Evolutionary conservation across 1,140 invertebrate species (phyloP).

Genomic region (Pachypsylla venusta): DNA sequence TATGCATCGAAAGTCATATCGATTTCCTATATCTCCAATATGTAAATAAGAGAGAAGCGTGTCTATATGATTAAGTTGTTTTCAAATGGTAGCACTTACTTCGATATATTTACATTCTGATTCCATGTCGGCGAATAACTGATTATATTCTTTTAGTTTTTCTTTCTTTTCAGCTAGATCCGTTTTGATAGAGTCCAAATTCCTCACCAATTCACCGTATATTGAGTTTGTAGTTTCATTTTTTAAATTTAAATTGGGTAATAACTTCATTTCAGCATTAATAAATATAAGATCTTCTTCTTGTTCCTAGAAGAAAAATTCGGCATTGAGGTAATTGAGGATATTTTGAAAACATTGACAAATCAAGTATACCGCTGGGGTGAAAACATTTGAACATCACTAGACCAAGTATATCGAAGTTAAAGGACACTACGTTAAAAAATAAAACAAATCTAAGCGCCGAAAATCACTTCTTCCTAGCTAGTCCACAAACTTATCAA

Average conservation of each 20-base stretch:
- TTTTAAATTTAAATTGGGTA: background rate
- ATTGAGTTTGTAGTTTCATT: background rate
- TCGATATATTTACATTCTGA: background rate
- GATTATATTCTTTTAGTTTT: background rate
- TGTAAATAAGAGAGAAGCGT: too few relatives aligned
- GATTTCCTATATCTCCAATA: background rate
- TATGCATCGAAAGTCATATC: background rate
- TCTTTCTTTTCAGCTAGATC: background rate
- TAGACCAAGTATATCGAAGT: too few relatives aligned
- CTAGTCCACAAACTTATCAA: background rate
- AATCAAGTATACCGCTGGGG: too few relatives aligned
- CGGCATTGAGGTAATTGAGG: background rate
- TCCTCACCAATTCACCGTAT: background rate
- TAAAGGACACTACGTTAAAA: background rate
- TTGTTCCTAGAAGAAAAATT: background rate
- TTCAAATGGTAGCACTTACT: too few relatives aligned
- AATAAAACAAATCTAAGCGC: background rate
- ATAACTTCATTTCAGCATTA: background rate
- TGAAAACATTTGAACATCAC: too few relatives aligned
- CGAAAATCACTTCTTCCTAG: background rate
- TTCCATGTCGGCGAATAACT: background rate
- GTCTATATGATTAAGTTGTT: too few relatives aligned
- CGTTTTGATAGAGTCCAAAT: background rate
- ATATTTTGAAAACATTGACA: too few relatives aligned
- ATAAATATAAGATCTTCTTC: constrained; percentile 4